Percentiles rank a stretch among this genome's conserved stretches.
These are phyloP conservation scores for Euleptes europaea DNA, from an alignment of 2,113 vertebrate species.

Conservation along the genomic window DNA sequence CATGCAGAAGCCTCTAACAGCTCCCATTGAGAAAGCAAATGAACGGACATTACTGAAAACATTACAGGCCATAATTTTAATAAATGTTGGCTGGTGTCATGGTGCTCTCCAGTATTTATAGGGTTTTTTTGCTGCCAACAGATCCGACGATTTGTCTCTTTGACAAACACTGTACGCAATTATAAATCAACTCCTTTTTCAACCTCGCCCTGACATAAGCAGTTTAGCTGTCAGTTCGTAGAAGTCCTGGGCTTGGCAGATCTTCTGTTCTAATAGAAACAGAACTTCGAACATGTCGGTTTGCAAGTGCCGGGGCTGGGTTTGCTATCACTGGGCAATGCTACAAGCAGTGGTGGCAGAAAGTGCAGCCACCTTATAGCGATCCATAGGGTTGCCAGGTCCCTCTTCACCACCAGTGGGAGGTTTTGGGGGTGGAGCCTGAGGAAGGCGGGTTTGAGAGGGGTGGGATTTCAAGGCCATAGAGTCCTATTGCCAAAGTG, in stretches of 20 bases:
- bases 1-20: background rate
- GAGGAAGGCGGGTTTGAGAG: too few species aligned
- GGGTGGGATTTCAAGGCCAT: too few species aligned
- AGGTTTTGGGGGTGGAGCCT: too few species aligned
- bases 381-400: too few species aligned
- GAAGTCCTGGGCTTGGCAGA: slow-evolving; percentile 46
- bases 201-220: slow-evolving; percentile 61
- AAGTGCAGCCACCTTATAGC: background rate
- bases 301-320: slow-evolving; percentile 7
- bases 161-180: slow-evolving; percentile 63
- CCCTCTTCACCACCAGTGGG: too few species aligned
- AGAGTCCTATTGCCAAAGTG: too few species aligned
- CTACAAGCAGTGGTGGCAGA: slow-evolving; percentile 12
- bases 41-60: slow-evolving; percentile 58
- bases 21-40: slow-evolving; percentile 8
- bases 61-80: slow-evolving; percentile 62
- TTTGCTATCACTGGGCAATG: slow-evolving; percentile 10
- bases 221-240: slow-evolving; percentile 61
- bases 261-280: slow-evolving; percentile 53
- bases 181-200: slow-evolving; percentile 71
- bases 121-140: slow-evolving; percentile 62
- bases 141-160: slow-evolving; percentile 60
- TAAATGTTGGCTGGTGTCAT: slow-evolving; percentile 59
- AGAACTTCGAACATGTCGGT: slow-evolving; percentile 43
- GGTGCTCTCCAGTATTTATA: slow-evolving; percentile 60